A percentile compares a stretch with the other conserved stretches of the same genome.
These are phyloP conservation scores for Conus ventricosus DNA, from an alignment of 1,140 invertebrate genomes.

Conservation along the genomic window DNA sequence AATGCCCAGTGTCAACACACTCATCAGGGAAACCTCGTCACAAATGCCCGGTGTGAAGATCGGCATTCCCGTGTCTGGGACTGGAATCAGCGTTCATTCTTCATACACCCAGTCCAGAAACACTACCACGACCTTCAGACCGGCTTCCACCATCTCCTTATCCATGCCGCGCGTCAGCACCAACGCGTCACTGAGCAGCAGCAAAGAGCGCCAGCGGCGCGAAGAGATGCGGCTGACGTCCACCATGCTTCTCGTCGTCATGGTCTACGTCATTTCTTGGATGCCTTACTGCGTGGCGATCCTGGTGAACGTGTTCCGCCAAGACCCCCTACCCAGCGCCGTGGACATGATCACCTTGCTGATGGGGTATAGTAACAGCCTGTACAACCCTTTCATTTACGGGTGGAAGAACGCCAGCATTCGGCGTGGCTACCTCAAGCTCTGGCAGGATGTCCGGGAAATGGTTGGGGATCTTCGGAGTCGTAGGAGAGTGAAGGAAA, in stretches of 20 bases:
- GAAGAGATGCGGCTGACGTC: slow-evolving; percentile 61
- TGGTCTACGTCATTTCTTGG: slow-evolving; percentile 66
- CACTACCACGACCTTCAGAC: no score
- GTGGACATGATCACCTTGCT: slow-evolving; percentile 61
- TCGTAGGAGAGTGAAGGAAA: background rate
- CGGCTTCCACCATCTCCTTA: background rate
- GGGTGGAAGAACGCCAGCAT: slow-evolving; percentile 64
- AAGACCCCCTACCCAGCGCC: slow-evolving; percentile 33
- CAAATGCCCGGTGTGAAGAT: no score
- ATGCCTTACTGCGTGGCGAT: slow-evolving; percentile 68
- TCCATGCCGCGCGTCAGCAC: background rate
- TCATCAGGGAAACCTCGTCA: no score
- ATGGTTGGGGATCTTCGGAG: background rate
- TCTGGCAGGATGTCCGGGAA: slow-evolving; percentile 33
- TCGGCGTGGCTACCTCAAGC: slow-evolving; percentile 53
- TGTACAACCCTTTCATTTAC: slow-evolving; percentile 67
- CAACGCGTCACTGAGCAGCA: slow-evolving; percentile 13
- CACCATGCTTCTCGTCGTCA: slow-evolving; percentile 58
- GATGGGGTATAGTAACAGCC: slow-evolving; percentile 66
- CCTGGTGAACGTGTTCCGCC: slow-evolving; percentile 55
- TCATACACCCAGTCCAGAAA: no score
- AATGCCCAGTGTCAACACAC: no score
- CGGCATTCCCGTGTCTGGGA: no score
- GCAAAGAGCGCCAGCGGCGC: background rate
- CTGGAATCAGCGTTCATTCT: no score